Conservation (phyloP, 2,113 vertebrate species). For the Haliaeetus leucogaster region DNA sequence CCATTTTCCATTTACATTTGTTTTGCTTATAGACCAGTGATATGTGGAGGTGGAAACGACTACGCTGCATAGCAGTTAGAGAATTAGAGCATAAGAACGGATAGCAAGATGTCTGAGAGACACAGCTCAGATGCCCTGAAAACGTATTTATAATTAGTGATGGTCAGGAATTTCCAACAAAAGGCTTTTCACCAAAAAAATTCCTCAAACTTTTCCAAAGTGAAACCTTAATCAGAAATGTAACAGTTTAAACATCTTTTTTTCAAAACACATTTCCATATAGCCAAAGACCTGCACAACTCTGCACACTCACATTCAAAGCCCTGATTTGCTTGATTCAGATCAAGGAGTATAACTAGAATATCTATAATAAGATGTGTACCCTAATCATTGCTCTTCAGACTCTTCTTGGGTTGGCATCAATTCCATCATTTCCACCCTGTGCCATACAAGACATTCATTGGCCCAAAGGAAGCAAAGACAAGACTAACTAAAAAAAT, state of each 20-base stretch:
- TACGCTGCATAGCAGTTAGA: neutral
- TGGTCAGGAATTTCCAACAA: neutral
- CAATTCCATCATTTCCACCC: neutral
- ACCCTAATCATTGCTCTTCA: neutral
- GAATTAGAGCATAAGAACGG: neutral
- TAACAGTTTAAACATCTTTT: neutral
- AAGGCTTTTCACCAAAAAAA: neutral
- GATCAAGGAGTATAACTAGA: neutral
- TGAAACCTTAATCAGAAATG: neutral
- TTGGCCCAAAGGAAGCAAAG: neutral
- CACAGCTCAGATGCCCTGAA: neutral
- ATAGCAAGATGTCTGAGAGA: neutral
- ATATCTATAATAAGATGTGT: neutral
- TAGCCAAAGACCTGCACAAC: neutral
- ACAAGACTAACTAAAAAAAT: neutral
- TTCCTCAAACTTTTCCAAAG: neutral
- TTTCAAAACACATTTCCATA: neutral
- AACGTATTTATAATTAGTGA: neutral
- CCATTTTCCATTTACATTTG: neutral
- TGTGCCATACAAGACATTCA: neutral
- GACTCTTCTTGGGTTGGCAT: neutral
- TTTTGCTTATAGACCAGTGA: neutral
- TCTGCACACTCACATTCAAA: neutral
- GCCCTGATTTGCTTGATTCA: neutral
- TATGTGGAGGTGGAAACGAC: neutral